Evolutionary conservation across 2,888 invertebrate genomes (phyloP), one percentile per base, ranked within the genome.

Genomic region (Crepidodera aurea): DNA sequence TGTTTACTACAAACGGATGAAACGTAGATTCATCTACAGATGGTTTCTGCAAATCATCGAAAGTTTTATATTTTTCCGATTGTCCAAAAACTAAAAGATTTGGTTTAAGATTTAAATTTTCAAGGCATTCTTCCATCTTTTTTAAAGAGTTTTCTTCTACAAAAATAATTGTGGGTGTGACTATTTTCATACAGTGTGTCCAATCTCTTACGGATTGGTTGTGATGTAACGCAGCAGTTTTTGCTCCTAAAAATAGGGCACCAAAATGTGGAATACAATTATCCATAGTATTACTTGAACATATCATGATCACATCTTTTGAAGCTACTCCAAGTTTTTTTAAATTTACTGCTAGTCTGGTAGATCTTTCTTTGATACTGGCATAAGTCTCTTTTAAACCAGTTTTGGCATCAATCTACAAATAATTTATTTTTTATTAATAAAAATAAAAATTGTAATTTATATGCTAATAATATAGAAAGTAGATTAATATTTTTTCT

Each of bases 241-340:
- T 73, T 4, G 74, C 76, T 1, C 85, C 84, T 4, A 83, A 75
- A 67, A 79, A 84, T 1, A 83, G 65, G 0, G 82, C 79, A 1
- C 84, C 83, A 40, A 84, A 80, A 48, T 82, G 78, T 0, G 85
- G 84, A 19, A 84, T 77, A 2, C 75, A 74, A 7, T 81, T 71
- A 57, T 85, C 79, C 2, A 83, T 27, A 29, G 83, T 82, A 63
- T 82, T 84, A 0, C 80, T 79, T 3, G 81, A 82, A 77, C 84
- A 84, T 0, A 84, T 62, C 0, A 80, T 71, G 50, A 85, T 78
- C 2, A 84, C 81, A 64, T 84, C 85, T 0, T 82, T 81, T 1
- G 66, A 62, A 50, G 75, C 65, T 1, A 84, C 56, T 3, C 83
- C 84, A 32, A 80, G 60, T 13, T 74, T 77, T 44, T 61, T 74